A percentile compares a stretch with the other conserved stretches of the same genome.
phyloP scores from a whole-genome alignment of 1,140 invertebrate species.

The Acromyrmex heyeri region DNA sequence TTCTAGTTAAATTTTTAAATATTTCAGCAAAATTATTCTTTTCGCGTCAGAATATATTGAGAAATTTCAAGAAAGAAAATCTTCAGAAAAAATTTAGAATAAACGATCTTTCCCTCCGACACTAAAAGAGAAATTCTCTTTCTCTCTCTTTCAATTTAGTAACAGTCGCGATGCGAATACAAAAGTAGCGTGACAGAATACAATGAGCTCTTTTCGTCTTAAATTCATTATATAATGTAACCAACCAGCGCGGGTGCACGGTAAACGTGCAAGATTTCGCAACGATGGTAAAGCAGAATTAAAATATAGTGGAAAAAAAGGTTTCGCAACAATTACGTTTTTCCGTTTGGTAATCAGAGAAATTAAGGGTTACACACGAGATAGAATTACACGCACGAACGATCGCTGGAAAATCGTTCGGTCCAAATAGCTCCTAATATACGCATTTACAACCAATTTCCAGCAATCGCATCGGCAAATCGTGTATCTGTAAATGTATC shows the following conservation, averaged over 20 bases:
- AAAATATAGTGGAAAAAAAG: not conserved
- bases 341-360: not conserved
- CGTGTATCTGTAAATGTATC: constrained; percentile 1
- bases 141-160: not conserved
- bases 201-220: not conserved
- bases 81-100: constrained; percentile 38
- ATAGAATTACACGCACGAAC: not conserved
- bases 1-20: no score
- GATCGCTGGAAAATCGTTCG: not conserved
- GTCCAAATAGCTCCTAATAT: not conserved
- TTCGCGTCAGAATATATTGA: not conserved
- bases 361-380: not conserved
- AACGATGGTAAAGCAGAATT: constrained; percentile 14
- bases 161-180: constrained; percentile 46
- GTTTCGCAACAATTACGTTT: not conserved
- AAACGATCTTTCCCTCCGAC: not conserved
- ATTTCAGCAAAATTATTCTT: no score
- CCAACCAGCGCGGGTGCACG: not conserved
- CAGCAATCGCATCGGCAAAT: not conserved
- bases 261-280: constrained; percentile 5
- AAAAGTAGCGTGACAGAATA: constrained; percentile 25
- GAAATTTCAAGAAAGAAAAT: constrained; percentile 21
- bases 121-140: not conserved
- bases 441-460: constrained; percentile 32
- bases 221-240: constrained; percentile 41